Base-by-base conservation (phyloP, 2,888 invertebrate species). In the Eurytoma adleriae region DNA sequence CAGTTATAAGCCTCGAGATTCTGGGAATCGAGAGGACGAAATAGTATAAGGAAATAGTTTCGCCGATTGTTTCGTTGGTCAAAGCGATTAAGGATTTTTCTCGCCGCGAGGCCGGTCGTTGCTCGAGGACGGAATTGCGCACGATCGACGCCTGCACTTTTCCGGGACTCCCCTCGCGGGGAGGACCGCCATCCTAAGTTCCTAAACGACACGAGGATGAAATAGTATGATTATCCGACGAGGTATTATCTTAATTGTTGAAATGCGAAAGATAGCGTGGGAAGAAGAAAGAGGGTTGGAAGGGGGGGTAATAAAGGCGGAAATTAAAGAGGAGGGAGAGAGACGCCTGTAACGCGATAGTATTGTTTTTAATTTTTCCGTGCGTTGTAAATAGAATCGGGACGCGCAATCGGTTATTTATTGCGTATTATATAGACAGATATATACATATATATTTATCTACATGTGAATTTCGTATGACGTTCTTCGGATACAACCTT, bases 401-500 rank as follows among this genome's bases (percentile, higher is more conserved):
- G 85, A 85, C 84, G 87, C 86, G 87, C 87, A 87, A 86, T 88
- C 86, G 86, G 85, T 89, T 88, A 88, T 88, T 87, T 88, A 89
- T 84, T 87, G 87, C 88, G 87, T 86, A 87, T 85, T 87, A 86
- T 86, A 84, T 78, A 83, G 81, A 86, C 85, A 85, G 84, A 82
- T 81, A 84, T 83, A 86, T 84, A 86, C 84, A 85, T 85, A 85
- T 85, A 87, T 86, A 87, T 87, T 86, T 87, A 86, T 87, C 87
- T 87, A 88, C 86, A 86, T 88, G 86, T 88, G 86, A 85, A 87
- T 85, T 85, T 87, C 85, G 83, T 86, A 83, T 81, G 84, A 84
- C 84, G 86, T 88, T 87, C 85, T 87, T 87, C 88, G 88, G 87
- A 88, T 88, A 87, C 88, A 88, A 88, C 86, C 88, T 89, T 87